Conservation (phyloP, 2,797 vertebrate species). For the Pagetopsis macropterus region DNA sequence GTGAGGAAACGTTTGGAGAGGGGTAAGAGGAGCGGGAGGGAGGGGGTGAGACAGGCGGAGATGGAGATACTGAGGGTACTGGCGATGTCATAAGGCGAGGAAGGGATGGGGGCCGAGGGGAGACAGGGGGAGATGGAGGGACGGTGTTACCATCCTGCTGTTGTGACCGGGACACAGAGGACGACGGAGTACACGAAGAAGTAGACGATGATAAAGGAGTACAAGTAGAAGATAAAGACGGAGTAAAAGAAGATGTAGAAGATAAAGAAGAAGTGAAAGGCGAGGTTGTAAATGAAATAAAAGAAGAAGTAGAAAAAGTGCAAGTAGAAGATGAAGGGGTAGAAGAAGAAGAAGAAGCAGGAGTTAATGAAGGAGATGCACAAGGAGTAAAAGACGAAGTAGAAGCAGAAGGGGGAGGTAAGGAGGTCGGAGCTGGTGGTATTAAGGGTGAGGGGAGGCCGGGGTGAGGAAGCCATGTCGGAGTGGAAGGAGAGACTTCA, state of each 20-base stretch:
- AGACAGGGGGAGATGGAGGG: conserved; percentile 38
- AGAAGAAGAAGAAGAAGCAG: background rate
- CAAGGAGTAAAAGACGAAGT: conserved; percentile 1
- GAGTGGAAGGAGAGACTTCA: conserved; percentile 52
- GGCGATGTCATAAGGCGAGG: conserved; percentile 65
- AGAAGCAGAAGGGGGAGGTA: conserved; percentile 15
- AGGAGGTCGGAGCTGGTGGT: conserved; percentile 25
- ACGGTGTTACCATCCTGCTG: conserved; percentile 25
- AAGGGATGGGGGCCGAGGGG: conserved; percentile 57
- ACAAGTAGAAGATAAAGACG: background rate
- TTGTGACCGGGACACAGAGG: conserved; percentile 33
- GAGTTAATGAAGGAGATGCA: background rate
- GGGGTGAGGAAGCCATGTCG: conserved; percentile 61
- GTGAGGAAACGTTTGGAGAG: conserved; percentile 22
- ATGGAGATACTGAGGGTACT: conserved; percentile 34
- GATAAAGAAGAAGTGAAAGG: background rate
- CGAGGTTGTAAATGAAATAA: too few relatives aligned
- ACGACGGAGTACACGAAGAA: background rate
- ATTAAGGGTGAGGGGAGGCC: conserved; percentile 34
- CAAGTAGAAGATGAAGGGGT: background rate
- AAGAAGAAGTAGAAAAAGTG: background rate
- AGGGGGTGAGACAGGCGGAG: conserved; percentile 42
- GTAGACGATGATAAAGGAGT: background rate
- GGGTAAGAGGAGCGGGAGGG: conserved; percentile 27
- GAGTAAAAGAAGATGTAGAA: background rate